Base-by-base conservation (phyloP, 2,113 vertebrate species). In the Perca schrenkii region DNA sequence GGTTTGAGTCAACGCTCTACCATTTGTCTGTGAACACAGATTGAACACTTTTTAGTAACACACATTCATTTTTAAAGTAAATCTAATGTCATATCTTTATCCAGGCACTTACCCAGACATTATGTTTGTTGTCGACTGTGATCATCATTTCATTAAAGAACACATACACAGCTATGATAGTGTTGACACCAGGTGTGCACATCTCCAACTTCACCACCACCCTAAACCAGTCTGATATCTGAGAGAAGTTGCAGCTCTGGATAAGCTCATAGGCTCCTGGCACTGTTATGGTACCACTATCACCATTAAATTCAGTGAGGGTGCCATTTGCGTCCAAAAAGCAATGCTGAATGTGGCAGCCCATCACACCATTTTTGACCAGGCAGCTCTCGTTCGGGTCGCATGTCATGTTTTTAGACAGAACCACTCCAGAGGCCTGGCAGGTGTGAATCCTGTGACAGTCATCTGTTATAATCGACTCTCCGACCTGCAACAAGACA, bases 11-110 rank as follows among this genome's bases (percentile, higher is more conserved):
- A 89, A 76, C 12, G 0, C 47, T 21, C 46, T 75, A 19, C 94
- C 94, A 10, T 94, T 93, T 50, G 94, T 84, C 95, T 96, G 90
- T 61, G 31, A 67, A 68, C 13, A 54, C 17, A 72, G 21, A 47
- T 52, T 28, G 0, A 79, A 74, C 10, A 46, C 31, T n/a, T 81
- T 13, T 50, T 49, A 47, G n/a, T 46, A 22, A 77, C 36, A 21
- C 4, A 31, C 8, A 61, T 54, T 19, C 0, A 15, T 28, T 58
- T 60, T 58, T 8, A 40, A 69, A 4, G 7, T 60, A 17, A 62
- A 0, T 56, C 21, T 36, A 16, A 61, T 25, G 17, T 73, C 12
- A 17, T 46, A 0, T 19, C 19, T 65, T 28, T 40, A 25, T 53
- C 4, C 6, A 56, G n/a, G 56, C 43, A 74, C 92, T 77, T 77